Evolutionary conservation across 2,113 vertebrate species (phyloP), one percentile per base, ranked within the genome.

Genomic region (Acrocephalus arundinaceus): DNA sequence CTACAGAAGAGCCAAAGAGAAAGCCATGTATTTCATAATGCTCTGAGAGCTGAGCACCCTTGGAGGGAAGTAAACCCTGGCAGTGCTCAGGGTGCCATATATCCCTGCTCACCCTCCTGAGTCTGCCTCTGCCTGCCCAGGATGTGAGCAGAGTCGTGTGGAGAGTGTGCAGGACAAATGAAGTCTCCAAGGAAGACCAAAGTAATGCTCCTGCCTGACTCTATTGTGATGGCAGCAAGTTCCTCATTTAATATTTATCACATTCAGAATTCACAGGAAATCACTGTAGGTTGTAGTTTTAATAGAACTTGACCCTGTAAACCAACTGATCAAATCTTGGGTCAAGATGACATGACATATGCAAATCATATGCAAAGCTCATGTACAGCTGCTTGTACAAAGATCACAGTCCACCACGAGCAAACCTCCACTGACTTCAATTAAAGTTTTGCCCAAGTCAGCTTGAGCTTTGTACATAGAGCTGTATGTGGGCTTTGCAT

Each of bases 381-480:
- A 1, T 20, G 55, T 46, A 22, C 51, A 83, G 85, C 85, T 96
- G 89, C 35, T 11, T 55, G 73, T 58, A 67, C 86, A 88, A 92
- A 86, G 85, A 77, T 92, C 90, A 88, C 35, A 33, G 72, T 85
- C 41, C 48, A 77, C 75, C 55, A 51, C 0, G 43, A 90, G 67
- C 46, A 88, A 95, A 85, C 55, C 59, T 90, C 61, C 59, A 5
- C 59, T 81, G 94, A 90, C 83, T 96, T 92, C 83, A 94, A 86
- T 97, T 93, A 86, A 91, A 93, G 86, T 86, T 96, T 84, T 93
- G 68, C 89, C 68, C 79, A 62, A 85, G 82, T 92, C 83, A 90
- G 43, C 72, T 55, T 86, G 78, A 89, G 79, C 79, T 88, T 66
- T 88, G 61, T 74, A 59, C 68, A 2, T 39, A 5, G 8, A 90